phyloP scores from a whole-genome alignment of 2,888 invertebrate species.

The Caenorhabditis drosophilae region DNA sequence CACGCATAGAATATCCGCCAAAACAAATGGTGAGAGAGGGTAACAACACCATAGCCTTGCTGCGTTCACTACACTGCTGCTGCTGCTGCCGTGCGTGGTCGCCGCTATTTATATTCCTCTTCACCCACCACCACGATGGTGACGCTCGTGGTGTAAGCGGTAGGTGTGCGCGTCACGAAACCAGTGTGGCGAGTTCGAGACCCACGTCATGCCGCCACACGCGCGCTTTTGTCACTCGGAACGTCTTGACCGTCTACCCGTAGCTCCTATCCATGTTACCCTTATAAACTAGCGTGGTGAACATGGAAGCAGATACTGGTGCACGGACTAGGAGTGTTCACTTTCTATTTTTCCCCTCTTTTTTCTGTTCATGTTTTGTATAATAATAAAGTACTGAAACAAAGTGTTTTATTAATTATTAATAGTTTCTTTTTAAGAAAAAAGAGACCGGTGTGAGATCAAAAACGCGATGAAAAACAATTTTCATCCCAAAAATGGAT shows the following conservation, averaged over 20 bases:
- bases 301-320: slow-evolving; percentile 39
- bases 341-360: neutral
- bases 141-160: slow-evolving; percentile 29
- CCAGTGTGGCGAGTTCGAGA: slow-evolving; percentile 3
- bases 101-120: no score
- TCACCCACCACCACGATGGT: no score
- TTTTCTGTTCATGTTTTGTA: neutral
- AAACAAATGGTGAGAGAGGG: no score
- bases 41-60: no score
- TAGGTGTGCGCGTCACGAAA: neutral
- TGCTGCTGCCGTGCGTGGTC: no score
- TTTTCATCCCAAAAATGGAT: slow-evolving; percentile 53
- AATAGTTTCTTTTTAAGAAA: neutral
- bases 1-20: no score
- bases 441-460: slow-evolving; percentile 29
- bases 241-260: slow-evolving; percentile 23
- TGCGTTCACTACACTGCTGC: no score
- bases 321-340: neutral
- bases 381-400: neutral
- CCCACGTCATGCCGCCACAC: neutral
- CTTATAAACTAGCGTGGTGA: neutral
- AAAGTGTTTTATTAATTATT: neutral
- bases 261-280: slow-evolving; percentile 45
- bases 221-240: slow-evolving; percentile 15
- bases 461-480: neutral